Percentiles rank a stretch among this genome's conserved stretches.
Conservation (phyloP, 2,113 vertebrate genomes). For the Podarcis muralis region DNA sequence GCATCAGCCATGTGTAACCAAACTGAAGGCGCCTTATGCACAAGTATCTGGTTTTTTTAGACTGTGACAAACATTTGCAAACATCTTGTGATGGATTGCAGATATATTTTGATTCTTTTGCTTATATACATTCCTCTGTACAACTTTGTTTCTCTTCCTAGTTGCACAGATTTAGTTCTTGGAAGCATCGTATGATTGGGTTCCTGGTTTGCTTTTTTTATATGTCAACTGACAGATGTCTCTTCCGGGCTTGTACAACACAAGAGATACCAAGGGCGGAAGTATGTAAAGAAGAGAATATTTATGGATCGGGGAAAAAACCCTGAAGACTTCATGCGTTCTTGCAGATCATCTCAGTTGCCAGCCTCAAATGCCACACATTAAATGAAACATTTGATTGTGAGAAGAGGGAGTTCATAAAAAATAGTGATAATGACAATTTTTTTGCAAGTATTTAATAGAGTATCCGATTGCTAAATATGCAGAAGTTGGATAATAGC, state of each 20-base stretch:
- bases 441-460: not conserved
- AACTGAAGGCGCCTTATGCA: not conserved
- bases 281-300: not conserved
- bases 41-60: not conserved
- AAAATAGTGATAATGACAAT: constrained; percentile 11
- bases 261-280: constrained; percentile 6
- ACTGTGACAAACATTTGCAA: not conserved
- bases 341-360: not conserved
- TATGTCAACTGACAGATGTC: not conserved
- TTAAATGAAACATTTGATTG: not conserved
- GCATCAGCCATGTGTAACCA: not conserved
- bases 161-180: not conserved
- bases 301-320: not conserved
- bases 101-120: not conserved
- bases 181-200: not conserved
- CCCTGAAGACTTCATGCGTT: not conserved
- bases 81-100: not conserved
- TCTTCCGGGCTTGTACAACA: not conserved
- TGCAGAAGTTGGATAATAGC: not conserved
- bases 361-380: not conserved
- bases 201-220: not conserved
- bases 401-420: not conserved
- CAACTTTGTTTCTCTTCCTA: accelerated
- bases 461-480: constrained; percentile 29
- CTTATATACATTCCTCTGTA: not conserved